Percentiles rank a stretch among this genome's conserved stretches.
phyloP scores from a whole-genome alignment of 2,113 vertebrate species.

The Neopipo cinnamomea region DNA sequence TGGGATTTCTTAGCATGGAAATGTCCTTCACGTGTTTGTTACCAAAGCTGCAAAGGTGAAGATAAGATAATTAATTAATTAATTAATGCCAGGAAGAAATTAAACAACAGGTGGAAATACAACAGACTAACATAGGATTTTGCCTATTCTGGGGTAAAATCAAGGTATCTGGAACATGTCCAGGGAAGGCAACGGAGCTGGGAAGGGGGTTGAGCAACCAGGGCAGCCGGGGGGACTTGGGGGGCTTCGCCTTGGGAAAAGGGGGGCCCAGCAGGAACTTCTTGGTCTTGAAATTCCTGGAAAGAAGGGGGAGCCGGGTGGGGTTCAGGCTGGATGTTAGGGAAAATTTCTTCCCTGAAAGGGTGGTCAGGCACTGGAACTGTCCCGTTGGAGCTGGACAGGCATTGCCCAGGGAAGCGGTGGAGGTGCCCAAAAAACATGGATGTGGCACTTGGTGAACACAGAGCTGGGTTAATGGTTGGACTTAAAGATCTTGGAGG shows the following conservation, averaged over 20 bases:
- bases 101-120: not conserved
- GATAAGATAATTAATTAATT: not conserved
- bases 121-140: not conserved
- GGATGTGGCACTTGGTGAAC: not conserved
- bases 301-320: not conserved
- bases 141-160: not conserved
- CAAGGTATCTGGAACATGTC: not conserved
- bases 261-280: not conserved
- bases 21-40: not conserved
- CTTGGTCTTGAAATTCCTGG: not conserved
- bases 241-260: not conserved
- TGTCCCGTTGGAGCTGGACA: not conserved
- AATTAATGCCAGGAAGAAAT: not conserved
- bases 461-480: not conserved
- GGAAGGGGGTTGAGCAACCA: not conserved
- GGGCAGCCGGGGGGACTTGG: rapidly evolving
- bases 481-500: not conserved
- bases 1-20: not conserved
- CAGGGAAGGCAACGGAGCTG: not conserved
- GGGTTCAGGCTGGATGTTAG: not conserved
- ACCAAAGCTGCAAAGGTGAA: not conserved
- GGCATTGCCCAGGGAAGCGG: not conserved
- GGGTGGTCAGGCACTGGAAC: not conserved
- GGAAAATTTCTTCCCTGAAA: not conserved
- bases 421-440: not conserved